These are phyloP conservation scores for Cosmia trapezina DNA, from an alignment of 2,888 invertebrate genomes.

Conservation along the genomic window DNA sequence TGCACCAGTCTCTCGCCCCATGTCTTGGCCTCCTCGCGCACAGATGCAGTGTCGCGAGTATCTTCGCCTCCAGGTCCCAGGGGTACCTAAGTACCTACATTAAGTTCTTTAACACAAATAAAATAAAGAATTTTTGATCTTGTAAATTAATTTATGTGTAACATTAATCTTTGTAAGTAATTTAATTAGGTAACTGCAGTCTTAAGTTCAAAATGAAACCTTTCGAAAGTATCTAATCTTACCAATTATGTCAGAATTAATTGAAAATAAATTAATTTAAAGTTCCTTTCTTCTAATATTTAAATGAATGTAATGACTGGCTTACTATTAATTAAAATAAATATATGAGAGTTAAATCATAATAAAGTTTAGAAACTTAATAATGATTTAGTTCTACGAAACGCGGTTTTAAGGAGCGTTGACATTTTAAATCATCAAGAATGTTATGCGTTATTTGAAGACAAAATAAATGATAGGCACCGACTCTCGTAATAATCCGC, in stretches of 20 bases:
- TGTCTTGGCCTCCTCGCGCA: too few species aligned
- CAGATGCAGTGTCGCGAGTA: too few species aligned
- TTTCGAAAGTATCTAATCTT: constrained; percentile 23
- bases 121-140: neutral
- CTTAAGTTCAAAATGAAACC: constrained; percentile 7
- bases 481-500: constrained; percentile 7
- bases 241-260: constrained; percentile 35
- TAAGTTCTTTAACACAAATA: neutral
- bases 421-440: neutral
- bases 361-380: neutral
- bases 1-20: too few species aligned
- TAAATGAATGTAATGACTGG: constrained; percentile 9
- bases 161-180: constrained; percentile 10
- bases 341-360: neutral
- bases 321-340: constrained; percentile 30
- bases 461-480: neutral
- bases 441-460: neutral
- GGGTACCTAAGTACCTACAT: neutral
- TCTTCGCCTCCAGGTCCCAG: too few species aligned
- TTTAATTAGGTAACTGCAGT: constrained; percentile 10
- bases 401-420: neutral
- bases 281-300: constrained; percentile 19
- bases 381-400: too few species aligned
- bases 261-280: too few species aligned
- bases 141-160: neutral